Percentiles rank a stretch among this genome's conserved stretches.
These are phyloP conservation scores for Rhagonycha lutea DNA, from an alignment of 2,888 invertebrate species.

Conservation along the genomic window DNA sequence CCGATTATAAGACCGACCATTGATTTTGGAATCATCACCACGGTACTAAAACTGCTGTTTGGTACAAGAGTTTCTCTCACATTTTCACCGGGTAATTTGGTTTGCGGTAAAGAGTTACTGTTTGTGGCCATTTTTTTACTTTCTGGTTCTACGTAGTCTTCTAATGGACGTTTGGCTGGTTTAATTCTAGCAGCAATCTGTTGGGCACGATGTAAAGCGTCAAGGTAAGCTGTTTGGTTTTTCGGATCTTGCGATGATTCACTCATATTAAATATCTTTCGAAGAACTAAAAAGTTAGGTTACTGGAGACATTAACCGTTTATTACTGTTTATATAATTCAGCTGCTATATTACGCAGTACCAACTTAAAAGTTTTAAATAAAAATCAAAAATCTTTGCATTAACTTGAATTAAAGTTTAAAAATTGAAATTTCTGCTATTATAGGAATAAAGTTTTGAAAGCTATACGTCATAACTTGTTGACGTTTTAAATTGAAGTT, in stretches of 20 bases:
- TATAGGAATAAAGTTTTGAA: too few species aligned
- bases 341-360: background rate
- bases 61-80: background rate
- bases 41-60: conserved; percentile 67
- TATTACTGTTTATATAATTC: too few species aligned
- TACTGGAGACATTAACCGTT: background rate
- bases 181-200: background rate
- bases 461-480: too few species aligned
- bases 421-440: too few species aligned
- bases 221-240: background rate
- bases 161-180: background rate
- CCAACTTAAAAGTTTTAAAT: background rate
- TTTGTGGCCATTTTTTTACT: background rate
- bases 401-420: too few species aligned
- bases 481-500: too few species aligned
- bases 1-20: conserved; percentile 99
- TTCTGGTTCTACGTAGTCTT: background rate
- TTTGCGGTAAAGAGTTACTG: background rate
- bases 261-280: background rate
- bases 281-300: background rate
- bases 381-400: too few species aligned
- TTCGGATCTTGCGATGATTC: background rate
- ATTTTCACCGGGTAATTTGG: background rate
- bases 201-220: background rate
- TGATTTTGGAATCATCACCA: conserved; percentile 94